Percentiles rank a stretch among this genome's conserved stretches.
Conservation (phyloP, 1,140 invertebrate species). For the Philopotamus ludificatus region DNA sequence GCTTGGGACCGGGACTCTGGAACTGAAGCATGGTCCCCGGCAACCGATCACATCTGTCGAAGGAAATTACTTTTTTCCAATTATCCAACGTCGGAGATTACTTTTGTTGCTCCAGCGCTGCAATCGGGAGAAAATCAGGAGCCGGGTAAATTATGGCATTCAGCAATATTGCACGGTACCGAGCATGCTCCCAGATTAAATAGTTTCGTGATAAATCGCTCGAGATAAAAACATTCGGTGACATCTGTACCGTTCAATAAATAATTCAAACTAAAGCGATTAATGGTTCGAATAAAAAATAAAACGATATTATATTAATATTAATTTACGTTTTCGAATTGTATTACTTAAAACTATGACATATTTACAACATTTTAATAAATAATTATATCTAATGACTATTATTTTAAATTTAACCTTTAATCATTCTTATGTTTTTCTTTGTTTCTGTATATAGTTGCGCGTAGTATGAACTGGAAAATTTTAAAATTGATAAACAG, state of each 20-base stretch:
- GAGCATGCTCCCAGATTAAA: no score
- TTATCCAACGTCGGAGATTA: constrained; percentile 28
- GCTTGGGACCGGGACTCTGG: background rate
- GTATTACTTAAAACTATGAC: background rate
- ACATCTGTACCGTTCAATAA: no score
- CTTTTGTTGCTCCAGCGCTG: constrained; percentile 33
- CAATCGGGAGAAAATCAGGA: no score
- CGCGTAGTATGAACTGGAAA: background rate
- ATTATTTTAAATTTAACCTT: background rate
- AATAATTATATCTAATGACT: no score
- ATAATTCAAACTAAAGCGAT: no score
- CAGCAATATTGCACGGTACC: no score
- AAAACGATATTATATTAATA: background rate
- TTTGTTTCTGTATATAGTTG: background rate
- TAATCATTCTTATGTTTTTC: background rate
- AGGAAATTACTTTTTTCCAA: constrained; percentile 36
- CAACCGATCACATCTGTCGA: constrained; percentile 16
- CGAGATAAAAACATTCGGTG: no score
- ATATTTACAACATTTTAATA: no score
- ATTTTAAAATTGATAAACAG: background rate
- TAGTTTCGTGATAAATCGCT: no score
- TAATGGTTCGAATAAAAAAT: background rate
- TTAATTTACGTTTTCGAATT: background rate
- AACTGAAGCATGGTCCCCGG: constrained; percentile 2
- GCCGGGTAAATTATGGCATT: no score